Percentiles rank a stretch among this genome's conserved stretches.
phyloP scores from a whole-genome alignment of 1,140 invertebrate species.

The Ectropis grisescens region DNA sequence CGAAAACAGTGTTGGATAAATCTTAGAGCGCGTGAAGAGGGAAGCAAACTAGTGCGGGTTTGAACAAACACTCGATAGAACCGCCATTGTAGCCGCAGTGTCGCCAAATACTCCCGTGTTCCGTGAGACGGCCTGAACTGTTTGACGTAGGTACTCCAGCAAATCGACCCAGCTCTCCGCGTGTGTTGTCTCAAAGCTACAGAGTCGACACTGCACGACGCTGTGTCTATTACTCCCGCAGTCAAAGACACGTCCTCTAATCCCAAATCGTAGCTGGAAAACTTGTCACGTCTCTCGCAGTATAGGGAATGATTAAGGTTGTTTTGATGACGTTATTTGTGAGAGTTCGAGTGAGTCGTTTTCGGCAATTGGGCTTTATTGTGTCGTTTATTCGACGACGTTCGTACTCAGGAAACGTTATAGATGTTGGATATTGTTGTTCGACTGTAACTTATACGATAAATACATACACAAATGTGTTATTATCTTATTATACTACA shows the following conservation, averaged over 20 bases:
- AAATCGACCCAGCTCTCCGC: constrained; percentile 19
- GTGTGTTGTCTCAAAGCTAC: constrained; percentile 7
- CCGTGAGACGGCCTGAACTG: constrained; percentile 12
- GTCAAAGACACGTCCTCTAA: too few relatives aligned
- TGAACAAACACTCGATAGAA: constrained; percentile 18
- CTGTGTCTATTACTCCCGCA: too few relatives aligned
- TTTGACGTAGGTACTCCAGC: constrained; percentile 22
- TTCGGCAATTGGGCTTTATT: constrained; percentile 1
- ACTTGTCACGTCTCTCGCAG: too few relatives aligned
- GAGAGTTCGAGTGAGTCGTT: constrained; percentile 1
- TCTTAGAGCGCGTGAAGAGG: constrained; percentile 14
- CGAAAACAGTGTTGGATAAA: constrained; percentile 3
- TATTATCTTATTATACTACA: too few relatives aligned
- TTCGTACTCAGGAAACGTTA: too few relatives aligned
- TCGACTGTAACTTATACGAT: too few relatives aligned
- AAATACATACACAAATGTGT: too few relatives aligned
- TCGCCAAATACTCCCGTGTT: constrained; percentile 18
- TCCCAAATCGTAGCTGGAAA: too few relatives aligned
- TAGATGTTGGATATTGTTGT: too few relatives aligned
- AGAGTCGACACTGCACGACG: too few relatives aligned
- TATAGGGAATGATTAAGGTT: constrained; percentile 18
- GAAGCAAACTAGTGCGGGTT: constrained; percentile 13
- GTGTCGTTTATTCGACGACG: background rate
- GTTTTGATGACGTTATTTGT: constrained; percentile 15
- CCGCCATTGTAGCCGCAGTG: constrained; percentile 19